These are phyloP conservation scores for Caenorhabditis elegans DNA, from an alignment of 1,140 invertebrate genomes.

Conservation along the genomic window WBcel235 BX284602.5:9261001-9261500, in stretches of 20 bases:
- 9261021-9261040: no score
- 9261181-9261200: neutral
- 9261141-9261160: neutral
- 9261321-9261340: conserved; percentile 51
- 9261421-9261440: no score
- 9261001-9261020: no score
- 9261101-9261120: no score
- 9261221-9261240: conserved; percentile 50
- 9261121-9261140: neutral
- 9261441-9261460: no score
- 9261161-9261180: neutral
- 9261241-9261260: conserved; percentile 50
- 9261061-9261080: no score
- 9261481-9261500: no score
- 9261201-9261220: conserved; percentile 11
- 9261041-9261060: no score
- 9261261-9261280: conserved; percentile 51
- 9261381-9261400: neutral
- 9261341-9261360: conserved; percentile 44
- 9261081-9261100: neutral
- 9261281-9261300: conserved; percentile 51
- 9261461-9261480: no score
- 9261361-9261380: neutral
- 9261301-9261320: conserved; percentile 38
- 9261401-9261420: no score